A percentile compares a stretch with the other conserved stretches of the same genome.
These are phyloP conservation scores for Ammospiza caudacuta DNA, from an alignment of 2,113 vertebrate species.

Conservation along the genomic window DNA sequence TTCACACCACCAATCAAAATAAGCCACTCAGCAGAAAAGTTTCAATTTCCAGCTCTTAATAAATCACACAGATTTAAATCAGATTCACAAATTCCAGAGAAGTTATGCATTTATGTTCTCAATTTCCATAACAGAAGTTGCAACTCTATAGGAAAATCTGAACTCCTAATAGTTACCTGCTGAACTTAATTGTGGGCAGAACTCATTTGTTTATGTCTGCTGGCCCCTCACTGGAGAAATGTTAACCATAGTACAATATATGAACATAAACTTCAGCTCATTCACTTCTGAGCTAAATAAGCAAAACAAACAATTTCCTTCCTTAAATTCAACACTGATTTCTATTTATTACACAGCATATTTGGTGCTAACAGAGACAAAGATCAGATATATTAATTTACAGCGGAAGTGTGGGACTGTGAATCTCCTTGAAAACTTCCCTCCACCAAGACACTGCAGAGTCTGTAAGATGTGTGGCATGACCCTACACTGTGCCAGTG, in stretches of 20 bases:
- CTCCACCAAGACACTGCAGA: neutral
- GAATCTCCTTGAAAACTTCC: neutral
- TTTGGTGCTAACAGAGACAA: neutral
- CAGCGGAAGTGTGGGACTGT: neutral
- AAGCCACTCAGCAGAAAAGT: constrained; percentile 38
- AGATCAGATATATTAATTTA: neutral
- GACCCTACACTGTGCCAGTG: neutral
- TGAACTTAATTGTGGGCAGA: neutral
- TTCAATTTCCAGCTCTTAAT: constrained; percentile 45
- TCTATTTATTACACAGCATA: neutral
- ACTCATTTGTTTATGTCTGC: neutral
- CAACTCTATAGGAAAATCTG: constrained; percentile 12
- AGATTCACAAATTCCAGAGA: neutral
- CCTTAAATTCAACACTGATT: neutral
- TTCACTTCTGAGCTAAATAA: neutral
- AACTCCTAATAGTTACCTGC: constrained; percentile 27
- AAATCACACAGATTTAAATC: constrained; percentile 39
- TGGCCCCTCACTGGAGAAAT: neutral
- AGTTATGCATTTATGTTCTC: constrained; percentile 29
- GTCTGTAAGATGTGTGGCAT: rapidly evolving
- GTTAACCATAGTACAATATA: neutral
- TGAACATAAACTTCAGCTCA: neutral
- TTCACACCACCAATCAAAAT: constrained; percentile 18
- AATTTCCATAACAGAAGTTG: constrained; percentile 23
- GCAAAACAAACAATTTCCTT: neutral